These are phyloP conservation scores for Sus scrofa DNA, from an alignment of 2,113 vertebrate species.

Conservation along the genomic window T2T-Sscrofa CM000824.6:232133501-232134000, in stretches of 20 bases:
- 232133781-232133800: background rate
- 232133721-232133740: background rate
- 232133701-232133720: background rate
- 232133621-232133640: background rate
- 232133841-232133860: background rate
- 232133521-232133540: background rate
- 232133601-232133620: too few relatives aligned
- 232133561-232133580: accelerated
- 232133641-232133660: background rate
- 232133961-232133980: too few relatives aligned
- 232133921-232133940: too few relatives aligned
- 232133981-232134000: too few relatives aligned
- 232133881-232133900: background rate
- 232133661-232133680: accelerated
- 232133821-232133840: background rate
- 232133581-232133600: background rate
- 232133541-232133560: accelerated
- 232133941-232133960: too few relatives aligned
- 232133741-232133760: background rate
- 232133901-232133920: background rate
- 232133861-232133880: background rate
- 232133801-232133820: background rate
- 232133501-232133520: accelerated
- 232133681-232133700: too few relatives aligned
- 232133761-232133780: background rate